Evolutionary conservation across 2,113 vertebrate species (phyloP).

Genomic region (Rhinichthys klamathensis): DNA sequence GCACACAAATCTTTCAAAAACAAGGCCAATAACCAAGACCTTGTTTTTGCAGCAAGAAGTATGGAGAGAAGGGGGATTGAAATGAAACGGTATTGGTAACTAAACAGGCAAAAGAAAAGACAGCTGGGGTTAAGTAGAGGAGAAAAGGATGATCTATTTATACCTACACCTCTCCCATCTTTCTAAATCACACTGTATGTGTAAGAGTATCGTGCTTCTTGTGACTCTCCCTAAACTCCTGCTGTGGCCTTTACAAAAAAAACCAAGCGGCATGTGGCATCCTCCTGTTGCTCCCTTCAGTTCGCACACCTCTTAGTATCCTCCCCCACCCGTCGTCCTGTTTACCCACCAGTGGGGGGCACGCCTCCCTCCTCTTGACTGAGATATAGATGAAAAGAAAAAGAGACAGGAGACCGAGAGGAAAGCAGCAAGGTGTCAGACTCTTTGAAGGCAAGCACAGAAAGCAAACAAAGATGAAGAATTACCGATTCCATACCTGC

Average conservation of each 20-base stretch:
- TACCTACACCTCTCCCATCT: background rate
- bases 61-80: background rate
- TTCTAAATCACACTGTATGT: constrained; percentile 25
- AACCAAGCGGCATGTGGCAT: background rate
- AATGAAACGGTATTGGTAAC: background rate
- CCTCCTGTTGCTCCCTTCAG: constrained; percentile 3
- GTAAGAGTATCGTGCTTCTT: background rate
- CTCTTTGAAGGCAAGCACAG: background rate
- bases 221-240: constrained; percentile 7
- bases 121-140: background rate
- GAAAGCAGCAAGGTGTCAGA: constrained; percentile 1
- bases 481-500: background rate
- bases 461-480: background rate
- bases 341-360: constrained; percentile 18
- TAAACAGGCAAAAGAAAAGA: background rate
- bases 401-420: background rate
- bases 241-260: constrained; percentile 4
- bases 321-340: background rate
- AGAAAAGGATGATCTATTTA: background rate
- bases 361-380: background rate
- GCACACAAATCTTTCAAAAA: background rate
- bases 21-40: background rate
- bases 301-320: constrained; percentile 28
- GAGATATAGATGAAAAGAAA: background rate
- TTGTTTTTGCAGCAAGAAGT: background rate